Evolutionary conservation across 2,888 invertebrate species (phyloP).

Genomic region (Agrochola circellaris): DNA sequence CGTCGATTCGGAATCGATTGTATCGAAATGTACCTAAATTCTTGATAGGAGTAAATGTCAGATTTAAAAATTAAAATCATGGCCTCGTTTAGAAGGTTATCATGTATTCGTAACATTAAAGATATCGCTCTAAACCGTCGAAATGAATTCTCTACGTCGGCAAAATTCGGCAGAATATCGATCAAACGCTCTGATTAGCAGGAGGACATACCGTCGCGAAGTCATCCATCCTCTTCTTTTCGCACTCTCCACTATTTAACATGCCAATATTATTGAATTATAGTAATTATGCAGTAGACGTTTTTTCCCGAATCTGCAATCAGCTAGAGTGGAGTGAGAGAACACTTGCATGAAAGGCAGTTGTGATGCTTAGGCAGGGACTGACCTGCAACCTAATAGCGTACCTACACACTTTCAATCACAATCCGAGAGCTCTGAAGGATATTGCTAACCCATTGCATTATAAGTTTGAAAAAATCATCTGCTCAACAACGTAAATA

Average conservation of each 20-base stretch:
- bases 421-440: no score
- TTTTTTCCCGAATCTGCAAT: background rate
- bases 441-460: no score
- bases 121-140: background rate
- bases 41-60: slow-evolving; percentile 52
- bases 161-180: background rate
- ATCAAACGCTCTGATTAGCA: background rate
- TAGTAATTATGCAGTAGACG: background rate
- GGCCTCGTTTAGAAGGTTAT: slow-evolving; percentile 45
- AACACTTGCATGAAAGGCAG: background rate
- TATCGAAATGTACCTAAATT: slow-evolving; percentile 42
- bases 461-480: no score
- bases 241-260: background rate
- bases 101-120: slow-evolving; percentile 1
- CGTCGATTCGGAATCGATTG: slow-evolving; percentile 52
- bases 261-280: background rate
- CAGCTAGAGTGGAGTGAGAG: background rate
- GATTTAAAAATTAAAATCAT: slow-evolving; percentile 46
- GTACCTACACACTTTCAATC: no score
- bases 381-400: no score
- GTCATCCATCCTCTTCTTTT: no score
- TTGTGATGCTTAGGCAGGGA: background rate
- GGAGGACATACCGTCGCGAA: background rate
- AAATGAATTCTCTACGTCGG: background rate
- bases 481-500: no score